Evolutionary conservation across 2,113 vertebrate genomes (phyloP), one percentile per base, ranked within the genome.

Genomic region (Lampris megalopsis): DNA sequence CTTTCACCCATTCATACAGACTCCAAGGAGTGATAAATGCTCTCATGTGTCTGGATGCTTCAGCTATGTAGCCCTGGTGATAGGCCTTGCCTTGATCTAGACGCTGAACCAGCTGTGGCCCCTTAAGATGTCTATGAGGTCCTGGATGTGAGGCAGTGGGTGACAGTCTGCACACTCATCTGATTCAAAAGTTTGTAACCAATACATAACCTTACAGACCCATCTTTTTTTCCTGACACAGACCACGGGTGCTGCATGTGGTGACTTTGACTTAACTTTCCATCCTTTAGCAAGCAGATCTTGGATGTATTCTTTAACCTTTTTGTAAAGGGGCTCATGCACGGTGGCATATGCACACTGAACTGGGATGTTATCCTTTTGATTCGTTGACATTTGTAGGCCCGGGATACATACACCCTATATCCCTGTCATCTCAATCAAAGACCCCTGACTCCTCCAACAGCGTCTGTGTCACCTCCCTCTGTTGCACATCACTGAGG

Each of bases 181-280:
- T 24, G 24, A 24, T 24, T 24, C 24, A 24, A 24, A 24, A 24
- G 24, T 24, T 24, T 24, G 24, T 24, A 24, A 24, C 0, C 24
- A 24, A 24, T 24, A 24, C 24, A 24, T 24, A 0, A 24, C 24
- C 24, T 24, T 24, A 24, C 24, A 42, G 52, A 13, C 6, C 57
- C 57, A 78, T 78, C 69, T 41, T 63, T 52, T 52, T 77, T 35
- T 38, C 45, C 4, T 69, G 1, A 7, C 71, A 73, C 4, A 73
- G 35, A 1, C 69, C 50, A 41, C 4, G 62, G 3, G 71, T n/a
- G 24, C 24, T 9, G 40, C 6, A 50, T 45, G 69, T 49, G 69
- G 37, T 24, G 36, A 72, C 7, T 50, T 61, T 5, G 58, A 63
- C 11, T 62, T 72, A 4, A 52, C 69, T 36, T 6, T 48, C 67